Base-by-base conservation (phyloP, 2,888 invertebrate species). In the Steinernema hermaphroditum region DNA sequence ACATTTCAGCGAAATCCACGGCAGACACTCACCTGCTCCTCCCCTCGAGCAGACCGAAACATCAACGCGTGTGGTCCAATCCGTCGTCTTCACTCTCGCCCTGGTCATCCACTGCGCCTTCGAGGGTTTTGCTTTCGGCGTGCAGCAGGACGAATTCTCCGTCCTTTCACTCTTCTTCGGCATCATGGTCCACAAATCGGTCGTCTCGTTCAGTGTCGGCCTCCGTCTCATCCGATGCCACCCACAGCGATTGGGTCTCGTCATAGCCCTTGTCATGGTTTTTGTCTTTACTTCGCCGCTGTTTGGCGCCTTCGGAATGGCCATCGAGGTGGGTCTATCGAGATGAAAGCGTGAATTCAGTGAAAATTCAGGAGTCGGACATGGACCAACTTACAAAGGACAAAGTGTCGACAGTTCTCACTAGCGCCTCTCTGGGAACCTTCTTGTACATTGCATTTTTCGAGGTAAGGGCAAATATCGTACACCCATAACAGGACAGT, bases 41-140 rank as follows among this genome's bases (percentile, higher is more conserved):
- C 70, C 24, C 0, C 24, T 19, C 14, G 68, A 57, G 34, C 49
- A 62, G 50, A n/a, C n/a, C n/a, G n/a, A n/a, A n/a, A 54, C 29
- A 16, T 44, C 43, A 6, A 29, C 34, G 24, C 43, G 37, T 8
- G 50, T 77, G 27, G 74, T 75, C 49, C 54, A 69, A n/a, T 69
- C 76, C 14, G 44, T 76, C 14, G 68, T 76, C 16, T 76, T 76
- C 62, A 69, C 75, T 19, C n/a, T 71, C 24, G 76, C 76, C 27
- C 44, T 76, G 19, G 50, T 77, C 34, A 68, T 76, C 32, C 76
- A 76, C 44, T 77, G 70, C 12, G 57, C 73, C 0, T 43, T 76
- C 37, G 76, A 76, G 34, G 76, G 76, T 9, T 76, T 76, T 41
- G 75, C 76, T 9, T 76, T 76, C 34, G 76, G 76, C n/a, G 70